Evolutionary conservation across 2,113 vertebrate genomes (phyloP), one percentile per base, ranked within the genome.

Genomic region (Ailurus styani): DNA sequence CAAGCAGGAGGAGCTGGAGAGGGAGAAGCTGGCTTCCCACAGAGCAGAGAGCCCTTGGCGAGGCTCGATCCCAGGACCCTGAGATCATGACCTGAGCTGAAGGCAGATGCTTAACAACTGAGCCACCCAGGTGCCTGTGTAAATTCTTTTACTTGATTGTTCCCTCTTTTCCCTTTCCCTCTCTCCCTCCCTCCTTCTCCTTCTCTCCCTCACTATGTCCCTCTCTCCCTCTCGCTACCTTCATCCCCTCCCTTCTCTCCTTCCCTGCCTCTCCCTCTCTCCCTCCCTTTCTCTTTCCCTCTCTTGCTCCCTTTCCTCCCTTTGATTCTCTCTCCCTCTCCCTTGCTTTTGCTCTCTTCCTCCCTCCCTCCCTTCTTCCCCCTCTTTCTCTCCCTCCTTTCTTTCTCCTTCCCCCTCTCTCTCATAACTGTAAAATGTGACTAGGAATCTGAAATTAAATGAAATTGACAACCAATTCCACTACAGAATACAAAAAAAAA

Each of bases 381-480:
- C 45, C 45, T 64, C 17, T 40, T 27, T 47, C 31, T 50, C 11
- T 81, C 34, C 21, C 21, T 31, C 1, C 29, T 40, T 25, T n/a
- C 25, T 40, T 57, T 37, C 12, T 25, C 21, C 47, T 52, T 34
- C 23, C 15, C 5, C 10, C 40, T 60, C 66, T 47, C 47, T 54
- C 57, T 45, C 68, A 85, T 66, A 77, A 55, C 11, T 42, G 17
- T 29, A 78, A 64, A 81, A 17, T 77, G 68, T 52, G 79, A 96
- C 25, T 34, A 13, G 34, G 52, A 96, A 82, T n/a, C 47, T 77
- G 77, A 93, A 96, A 83, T 77, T 62, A 96, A 91, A 83, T 93
- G 73, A 96, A 97, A 88, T 47, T 87, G 82, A 50, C 72, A 85
- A 72, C 57, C 55, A 94, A 98, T 98, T 97, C 97, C 97, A 91